Percentiles rank a stretch among this genome's conserved stretches.
These are phyloP conservation scores for Leptinotarsa peninsularis DNA, from an alignment of 2,888 invertebrate species.

Conservation along the genomic window DNA sequence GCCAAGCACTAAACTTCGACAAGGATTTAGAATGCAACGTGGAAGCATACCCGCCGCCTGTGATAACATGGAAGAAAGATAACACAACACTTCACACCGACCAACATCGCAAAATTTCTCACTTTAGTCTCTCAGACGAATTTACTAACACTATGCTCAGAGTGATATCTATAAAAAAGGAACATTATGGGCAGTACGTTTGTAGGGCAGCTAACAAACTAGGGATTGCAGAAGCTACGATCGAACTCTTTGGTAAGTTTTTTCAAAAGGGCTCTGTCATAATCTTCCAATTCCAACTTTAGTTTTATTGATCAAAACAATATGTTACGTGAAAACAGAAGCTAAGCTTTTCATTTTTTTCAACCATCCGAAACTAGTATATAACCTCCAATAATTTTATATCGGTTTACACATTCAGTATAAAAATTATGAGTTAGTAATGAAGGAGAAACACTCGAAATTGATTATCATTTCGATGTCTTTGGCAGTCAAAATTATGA, in stretches of 20 bases:
- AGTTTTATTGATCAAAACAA: too few relatives aligned
- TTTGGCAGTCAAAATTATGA: too few relatives aligned
- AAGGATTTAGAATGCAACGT: constrained; percentile 96
- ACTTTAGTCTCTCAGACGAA: constrained; percentile 92
- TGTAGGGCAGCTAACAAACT: constrained; percentile 92
- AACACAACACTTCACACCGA: constrained; percentile 85
- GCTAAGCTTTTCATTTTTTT: too few relatives aligned
- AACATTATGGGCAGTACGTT: constrained; percentile 86
- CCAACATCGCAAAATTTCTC: constrained; percentile 91
- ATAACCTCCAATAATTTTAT: too few relatives aligned
- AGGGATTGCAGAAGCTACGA: constrained; percentile 82
- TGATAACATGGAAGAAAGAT: constrained; percentile 91
- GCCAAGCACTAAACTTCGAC: constrained; percentile 91
- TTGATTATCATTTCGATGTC: too few relatives aligned
- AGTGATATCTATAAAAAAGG: constrained; percentile 90
- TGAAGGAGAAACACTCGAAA: too few relatives aligned
- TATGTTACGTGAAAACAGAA: too few relatives aligned
- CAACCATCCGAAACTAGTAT: too few relatives aligned
- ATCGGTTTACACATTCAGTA: too few relatives aligned
- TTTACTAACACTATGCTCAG: constrained; percentile 85
- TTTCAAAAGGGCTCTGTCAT: neutral
- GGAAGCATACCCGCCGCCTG: constrained; percentile 94
- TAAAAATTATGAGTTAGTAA: too few relatives aligned
- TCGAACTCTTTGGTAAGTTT: constrained; percentile 83
- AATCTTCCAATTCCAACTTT: too few relatives aligned